phyloP scores from a whole-genome alignment of 2,888 invertebrate species.

The Cantharis lateralis region DNA sequence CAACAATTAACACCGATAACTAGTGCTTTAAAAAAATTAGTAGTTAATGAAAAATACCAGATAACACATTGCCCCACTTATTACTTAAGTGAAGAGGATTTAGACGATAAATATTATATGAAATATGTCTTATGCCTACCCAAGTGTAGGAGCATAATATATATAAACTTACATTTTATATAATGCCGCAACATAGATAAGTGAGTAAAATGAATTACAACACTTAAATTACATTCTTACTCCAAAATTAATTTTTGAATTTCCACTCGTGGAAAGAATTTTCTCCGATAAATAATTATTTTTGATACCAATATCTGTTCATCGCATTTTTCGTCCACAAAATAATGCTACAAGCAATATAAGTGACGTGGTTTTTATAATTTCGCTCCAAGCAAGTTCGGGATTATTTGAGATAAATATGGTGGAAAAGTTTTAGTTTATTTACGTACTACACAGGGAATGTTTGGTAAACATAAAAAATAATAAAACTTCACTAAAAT shows the following conservation, averaged over 20 bases:
- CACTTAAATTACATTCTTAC: constrained; percentile 5
- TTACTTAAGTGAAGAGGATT: constrained; percentile 27
- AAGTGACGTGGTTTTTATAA: neutral
- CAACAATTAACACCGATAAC: constrained; percentile 23
- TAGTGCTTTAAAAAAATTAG: constrained; percentile 31
- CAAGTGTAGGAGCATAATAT: constrained; percentile 15
- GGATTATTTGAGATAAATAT: neutral
- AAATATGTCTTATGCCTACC: constrained; percentile 22
- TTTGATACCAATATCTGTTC: too few relatives aligned
- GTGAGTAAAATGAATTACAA: constrained; percentile 17
- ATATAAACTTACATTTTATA: constrained; percentile 12
- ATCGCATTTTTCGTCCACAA: neutral
- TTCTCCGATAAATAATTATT: neutral
- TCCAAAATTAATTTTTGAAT: neutral
- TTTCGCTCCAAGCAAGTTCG: neutral
- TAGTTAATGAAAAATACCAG: constrained; percentile 35
- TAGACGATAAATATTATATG: constrained; percentile 23
- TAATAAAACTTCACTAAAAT: neutral
- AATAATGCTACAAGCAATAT: neutral
- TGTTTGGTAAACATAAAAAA: neutral
- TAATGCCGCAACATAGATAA: constrained; percentile 13
- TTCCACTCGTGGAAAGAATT: neutral
- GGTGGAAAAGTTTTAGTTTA: neutral
- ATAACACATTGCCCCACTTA: constrained; percentile 31
- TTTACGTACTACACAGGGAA: neutral